These are phyloP conservation scores for Salticus scenicus DNA, from an alignment of 2,888 invertebrate genomes.

Conservation along the genomic window DNA sequence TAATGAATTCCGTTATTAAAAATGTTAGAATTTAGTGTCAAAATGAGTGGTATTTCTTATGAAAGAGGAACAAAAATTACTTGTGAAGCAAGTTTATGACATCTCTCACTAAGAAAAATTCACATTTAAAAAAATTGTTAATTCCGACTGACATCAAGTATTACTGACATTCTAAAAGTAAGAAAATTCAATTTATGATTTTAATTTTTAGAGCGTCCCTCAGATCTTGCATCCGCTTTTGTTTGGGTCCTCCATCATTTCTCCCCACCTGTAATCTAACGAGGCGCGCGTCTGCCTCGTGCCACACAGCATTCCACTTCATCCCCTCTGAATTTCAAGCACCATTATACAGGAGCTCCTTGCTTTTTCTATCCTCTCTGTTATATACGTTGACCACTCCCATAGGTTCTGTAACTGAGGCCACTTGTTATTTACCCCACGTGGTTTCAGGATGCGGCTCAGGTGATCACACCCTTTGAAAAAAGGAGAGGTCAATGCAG, in stretches of 20 bases:
- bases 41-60: too few relatives aligned
- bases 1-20: too few relatives aligned
- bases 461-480: neutral
- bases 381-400: slow-evolving; percentile 17
- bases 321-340: slow-evolving; percentile 26
- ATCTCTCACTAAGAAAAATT: too few relatives aligned
- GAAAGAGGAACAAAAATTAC: too few relatives aligned
- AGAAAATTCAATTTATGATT: too few relatives aligned
- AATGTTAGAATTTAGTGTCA: too few relatives aligned
- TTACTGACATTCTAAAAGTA: too few relatives aligned
- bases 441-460: neutral
- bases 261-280: slow-evolving; percentile 53
- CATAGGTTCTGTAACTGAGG: slow-evolving; percentile 13
- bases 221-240: slow-evolving; percentile 56
- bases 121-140: too few relatives aligned
- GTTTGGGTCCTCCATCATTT: slow-evolving; percentile 52
- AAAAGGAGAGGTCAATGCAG: neutral
- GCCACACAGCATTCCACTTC: slow-evolving; percentile 48
- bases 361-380: slow-evolving; percentile 26
- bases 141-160: too few relatives aligned
- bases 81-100: too few relatives aligned
- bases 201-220: slow-evolving; percentile 1
- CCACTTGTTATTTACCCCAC: slow-evolving; percentile 9
- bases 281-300: slow-evolving; percentile 68
- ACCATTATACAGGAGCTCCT: slow-evolving; percentile 27